Evolutionary conservation across 2,888 invertebrate genomes (phyloP).

Genomic region (Chaetogeoica ovagalla): DNA sequence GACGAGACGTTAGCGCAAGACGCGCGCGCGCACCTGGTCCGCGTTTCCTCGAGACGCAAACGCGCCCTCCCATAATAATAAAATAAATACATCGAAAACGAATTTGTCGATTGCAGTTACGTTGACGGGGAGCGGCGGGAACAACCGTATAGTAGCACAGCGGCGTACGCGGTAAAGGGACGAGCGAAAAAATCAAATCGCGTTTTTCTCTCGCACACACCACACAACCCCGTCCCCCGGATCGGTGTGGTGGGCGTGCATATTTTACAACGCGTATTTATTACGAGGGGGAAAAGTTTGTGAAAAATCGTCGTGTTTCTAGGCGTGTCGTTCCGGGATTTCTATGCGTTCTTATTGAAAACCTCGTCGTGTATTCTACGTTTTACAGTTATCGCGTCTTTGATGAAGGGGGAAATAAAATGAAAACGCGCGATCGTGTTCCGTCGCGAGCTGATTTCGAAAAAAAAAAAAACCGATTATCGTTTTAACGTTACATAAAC

Average conservation of each 20-base stretch:
- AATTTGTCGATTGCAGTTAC: slow-evolving; percentile 42
- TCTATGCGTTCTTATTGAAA: slow-evolving; percentile 29
- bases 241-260: slow-evolving; percentile 33
- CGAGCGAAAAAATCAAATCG: not conserved
- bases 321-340: slow-evolving; percentile 41
- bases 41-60: not conserved
- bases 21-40: slow-evolving; percentile 6
- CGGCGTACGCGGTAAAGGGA: not conserved
- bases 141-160: too few relatives aligned
- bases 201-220: not conserved
- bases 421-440: too few relatives aligned
- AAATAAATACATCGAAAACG: not conserved
- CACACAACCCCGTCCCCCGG: slow-evolving; percentile 10
- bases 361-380: not conserved
- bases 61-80: slow-evolving; percentile 20
- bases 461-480: too few relatives aligned
- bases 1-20: not conserved
- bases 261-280: slow-evolving; percentile 15
- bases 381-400: slow-evolving; percentile 1
- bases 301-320: slow-evolving; percentile 35
- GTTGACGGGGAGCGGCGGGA: not conserved
- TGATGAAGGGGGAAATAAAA: not conserved
- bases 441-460: too few relatives aligned
- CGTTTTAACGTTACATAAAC: too few relatives aligned
- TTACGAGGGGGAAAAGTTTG: slow-evolving; percentile 13